These are phyloP conservation scores for Callipepla squamata DNA, from an alignment of 2,113 vertebrate genomes.

Conservation along the genomic window DNA sequence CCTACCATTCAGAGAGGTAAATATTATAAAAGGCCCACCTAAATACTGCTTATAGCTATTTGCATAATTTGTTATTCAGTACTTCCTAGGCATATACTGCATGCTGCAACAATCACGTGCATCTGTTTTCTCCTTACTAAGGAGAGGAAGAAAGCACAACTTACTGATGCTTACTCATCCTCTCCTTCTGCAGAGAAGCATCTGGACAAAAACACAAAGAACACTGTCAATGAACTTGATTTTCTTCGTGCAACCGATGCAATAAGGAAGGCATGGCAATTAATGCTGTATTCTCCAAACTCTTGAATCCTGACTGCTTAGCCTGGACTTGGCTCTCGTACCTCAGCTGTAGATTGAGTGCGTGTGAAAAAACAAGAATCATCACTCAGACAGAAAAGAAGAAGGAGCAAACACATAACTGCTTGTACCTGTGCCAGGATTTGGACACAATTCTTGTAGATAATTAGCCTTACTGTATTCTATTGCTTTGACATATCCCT, in stretches of 20 bases:
- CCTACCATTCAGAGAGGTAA: not conserved
- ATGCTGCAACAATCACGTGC: not conserved
- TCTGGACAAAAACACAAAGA: rapidly evolving
- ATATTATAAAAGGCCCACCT: not conserved
- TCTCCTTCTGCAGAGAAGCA: not conserved
- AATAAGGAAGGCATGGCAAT: not conserved
- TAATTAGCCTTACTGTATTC: not conserved
- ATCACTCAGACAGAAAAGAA: not conserved
- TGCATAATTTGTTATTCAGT: not conserved
- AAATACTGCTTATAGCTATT: not conserved
- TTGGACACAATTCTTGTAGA: not conserved
- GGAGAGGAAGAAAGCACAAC: not conserved
- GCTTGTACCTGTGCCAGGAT: not conserved
- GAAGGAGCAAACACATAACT: not conserved
- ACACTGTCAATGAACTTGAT: not conserved
- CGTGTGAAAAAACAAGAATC: rapidly evolving
- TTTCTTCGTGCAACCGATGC: not conserved
- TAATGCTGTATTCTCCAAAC: not conserved
- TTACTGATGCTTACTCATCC: not conserved
- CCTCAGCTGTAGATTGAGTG: not conserved
- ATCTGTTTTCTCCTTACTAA: not conserved
- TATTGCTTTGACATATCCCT: not conserved
- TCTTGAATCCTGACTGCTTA: rapidly evolving
- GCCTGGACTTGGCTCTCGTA: not conserved
- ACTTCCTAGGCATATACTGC: not conserved